Conservation (phyloP, 2,888 invertebrate genomes). For the Opisthograptis luteolata region DNA sequence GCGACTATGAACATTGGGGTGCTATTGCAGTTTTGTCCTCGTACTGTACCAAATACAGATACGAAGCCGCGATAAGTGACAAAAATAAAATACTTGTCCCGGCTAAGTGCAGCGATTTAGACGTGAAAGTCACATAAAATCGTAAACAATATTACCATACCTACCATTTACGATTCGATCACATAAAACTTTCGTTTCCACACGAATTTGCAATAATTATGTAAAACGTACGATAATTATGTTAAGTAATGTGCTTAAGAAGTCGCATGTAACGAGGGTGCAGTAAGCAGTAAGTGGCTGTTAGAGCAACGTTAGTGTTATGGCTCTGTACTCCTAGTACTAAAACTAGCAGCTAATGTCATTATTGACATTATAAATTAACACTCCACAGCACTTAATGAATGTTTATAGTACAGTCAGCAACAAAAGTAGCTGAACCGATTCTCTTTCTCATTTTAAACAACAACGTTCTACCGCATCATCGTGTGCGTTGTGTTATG, state of each 20-base stretch:
- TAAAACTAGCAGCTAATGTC: background rate
- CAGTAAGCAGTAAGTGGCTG: constrained; percentile 29
- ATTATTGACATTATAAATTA: too few species aligned
- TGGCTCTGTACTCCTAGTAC: background rate
- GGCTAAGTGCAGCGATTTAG: constrained; percentile 28
- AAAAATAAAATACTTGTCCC: constrained; percentile 5
- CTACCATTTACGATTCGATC: constrained; percentile 25
- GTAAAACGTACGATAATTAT: constrained; percentile 46
- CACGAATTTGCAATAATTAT: constrained; percentile 56
- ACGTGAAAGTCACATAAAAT: constrained; percentile 51
- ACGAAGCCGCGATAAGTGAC: constrained; percentile 10
- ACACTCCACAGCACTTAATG: too few species aligned
- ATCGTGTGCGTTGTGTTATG: too few species aligned
- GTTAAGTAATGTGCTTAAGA: constrained; percentile 48
- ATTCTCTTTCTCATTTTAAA: too few species aligned
- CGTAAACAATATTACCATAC: constrained; percentile 28
- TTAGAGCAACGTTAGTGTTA: constrained; percentile 19
- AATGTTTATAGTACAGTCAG: too few species aligned
- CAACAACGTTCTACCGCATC: too few species aligned
- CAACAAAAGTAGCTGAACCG: too few species aligned
- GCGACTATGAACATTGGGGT: too few species aligned
- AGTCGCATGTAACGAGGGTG: constrained; percentile 21
- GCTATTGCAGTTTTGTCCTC: too few species aligned
- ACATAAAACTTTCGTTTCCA: constrained; percentile 27
- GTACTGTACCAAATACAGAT: too few species aligned